A percentile compares a stretch with the other conserved stretches of the same genome.
These are phyloP conservation scores for Tricholaema leucomelas DNA, from an alignment of 2,113 vertebrate species.

Conservation along the genomic window DNA sequence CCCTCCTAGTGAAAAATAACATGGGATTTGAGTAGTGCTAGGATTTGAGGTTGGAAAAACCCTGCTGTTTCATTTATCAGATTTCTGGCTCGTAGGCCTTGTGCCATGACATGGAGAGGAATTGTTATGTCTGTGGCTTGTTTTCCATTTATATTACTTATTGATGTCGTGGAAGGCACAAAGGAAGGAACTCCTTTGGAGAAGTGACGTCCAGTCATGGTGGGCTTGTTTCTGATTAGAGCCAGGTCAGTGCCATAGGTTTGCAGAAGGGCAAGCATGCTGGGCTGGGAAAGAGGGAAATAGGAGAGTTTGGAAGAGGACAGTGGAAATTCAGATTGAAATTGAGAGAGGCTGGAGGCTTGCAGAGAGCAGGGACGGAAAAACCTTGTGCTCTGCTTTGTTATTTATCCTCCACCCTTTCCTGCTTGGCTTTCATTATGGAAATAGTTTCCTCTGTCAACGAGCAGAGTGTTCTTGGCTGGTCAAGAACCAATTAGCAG, in stretches of 20 bases:
- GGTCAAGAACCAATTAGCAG: not conserved
- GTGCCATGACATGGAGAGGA: not conserved
- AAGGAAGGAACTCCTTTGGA: slow-evolving; percentile 48
- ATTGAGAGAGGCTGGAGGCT: not conserved
- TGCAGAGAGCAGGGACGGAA: slow-evolving; percentile 57
- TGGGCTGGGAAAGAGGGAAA: not conserved
- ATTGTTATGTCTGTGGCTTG: not conserved
- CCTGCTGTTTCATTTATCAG: not conserved
- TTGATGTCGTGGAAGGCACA: not conserved
- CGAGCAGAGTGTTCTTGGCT: not conserved
- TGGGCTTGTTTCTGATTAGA: not conserved
- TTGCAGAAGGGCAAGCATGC: not conserved
- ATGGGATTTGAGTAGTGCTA: not conserved
- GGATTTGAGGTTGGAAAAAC: slow-evolving; percentile 2
- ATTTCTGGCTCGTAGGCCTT: not conserved
- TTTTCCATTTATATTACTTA: not conserved
- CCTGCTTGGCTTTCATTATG: slow-evolving; percentile 37
- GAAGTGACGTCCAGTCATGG: not conserved
- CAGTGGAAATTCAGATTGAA: slow-evolving; percentile 24
- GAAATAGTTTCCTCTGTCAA: slow-evolving; percentile 36
- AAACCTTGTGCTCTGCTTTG: slow-evolving; percentile 48
- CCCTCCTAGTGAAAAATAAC: not conserved
- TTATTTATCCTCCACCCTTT: slow-evolving; percentile 59
- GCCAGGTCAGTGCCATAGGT: not conserved
- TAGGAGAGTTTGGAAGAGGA: slow-evolving; percentile 16